These are phyloP conservation scores for Triops longicaudatus DNA, from an alignment of 1,140 invertebrate species.

Conservation along the genomic window DNA sequence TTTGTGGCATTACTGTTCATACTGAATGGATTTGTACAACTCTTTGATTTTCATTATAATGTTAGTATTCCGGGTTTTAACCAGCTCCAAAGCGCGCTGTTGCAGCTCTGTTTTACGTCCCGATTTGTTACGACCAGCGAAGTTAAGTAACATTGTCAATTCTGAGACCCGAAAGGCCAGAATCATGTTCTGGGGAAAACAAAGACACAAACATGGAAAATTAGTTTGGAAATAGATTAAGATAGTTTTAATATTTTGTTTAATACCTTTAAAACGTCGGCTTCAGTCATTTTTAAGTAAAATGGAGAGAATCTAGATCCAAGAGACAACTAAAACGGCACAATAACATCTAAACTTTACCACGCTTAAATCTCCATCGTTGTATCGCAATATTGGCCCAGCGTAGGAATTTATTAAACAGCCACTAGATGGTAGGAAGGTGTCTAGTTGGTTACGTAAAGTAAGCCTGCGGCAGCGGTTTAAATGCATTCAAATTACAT, in stretches of 20 bases:
- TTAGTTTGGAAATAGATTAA: neutral
- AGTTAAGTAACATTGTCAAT: slow-evolving; percentile 71
- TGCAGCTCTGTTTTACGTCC: slow-evolving; percentile 81
- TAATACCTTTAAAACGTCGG: slow-evolving; percentile 21
- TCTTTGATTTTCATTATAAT: slow-evolving; percentile 71
- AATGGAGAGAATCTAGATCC: neutral
- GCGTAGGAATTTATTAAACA: too few species aligned
- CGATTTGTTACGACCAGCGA: slow-evolving; percentile 72
- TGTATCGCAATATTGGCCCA: too few species aligned
- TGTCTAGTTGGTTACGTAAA: too few species aligned
- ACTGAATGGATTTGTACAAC: slow-evolving; percentile 51
- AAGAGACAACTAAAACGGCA: neutral
- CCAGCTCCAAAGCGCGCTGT: slow-evolving; percentile 63
- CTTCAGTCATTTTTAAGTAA: slow-evolving; percentile 20
- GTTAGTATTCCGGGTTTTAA: slow-evolving; percentile 58
- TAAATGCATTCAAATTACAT: too few species aligned
- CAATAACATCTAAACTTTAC: neutral
- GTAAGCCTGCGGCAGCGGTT: too few species aligned
- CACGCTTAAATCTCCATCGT: too few species aligned
- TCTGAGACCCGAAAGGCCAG: slow-evolving; percentile 74
- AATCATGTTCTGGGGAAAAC: slow-evolving; percentile 52
- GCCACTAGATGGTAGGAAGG: too few species aligned
- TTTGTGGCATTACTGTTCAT: slow-evolving; percentile 22
- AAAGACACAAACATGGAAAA: neutral
- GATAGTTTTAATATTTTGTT: neutral